Evolutionary conservation across 2,113 vertebrate genomes (phyloP), one percentile per base, ranked within the genome.

Genomic region (Malurus elegans): DNA sequence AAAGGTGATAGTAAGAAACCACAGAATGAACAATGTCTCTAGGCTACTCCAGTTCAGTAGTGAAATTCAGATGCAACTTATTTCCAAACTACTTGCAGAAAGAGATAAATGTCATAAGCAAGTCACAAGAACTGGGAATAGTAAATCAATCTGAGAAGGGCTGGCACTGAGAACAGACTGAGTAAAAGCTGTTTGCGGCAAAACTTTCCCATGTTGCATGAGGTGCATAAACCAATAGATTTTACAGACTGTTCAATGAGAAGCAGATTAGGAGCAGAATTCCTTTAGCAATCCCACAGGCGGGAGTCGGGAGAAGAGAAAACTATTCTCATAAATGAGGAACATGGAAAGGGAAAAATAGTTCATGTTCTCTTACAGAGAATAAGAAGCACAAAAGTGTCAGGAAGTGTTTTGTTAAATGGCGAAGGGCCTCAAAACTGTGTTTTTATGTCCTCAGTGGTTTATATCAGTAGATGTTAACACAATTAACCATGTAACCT

Each of bases 261-360:
- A 95, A 95, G 83, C 75, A 97, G 92, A 95, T 88, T 92, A 93
- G 79, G 31, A 92, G 26, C 23, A 90, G 47, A 93, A 93, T 91
- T 90, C 56, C 26, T 88, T 92, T 25, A 92, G 51, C 24, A 80
- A 61, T 73, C 67, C 86, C 67, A 66, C 51, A 92, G 64, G 32
- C 34, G 0, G 44, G 45, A 93, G 36, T 20, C 15, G 45, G 32
- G 24, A 75, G 53, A 66, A 85, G 71, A 76, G 20, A 92, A 96
- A 93, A 69, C 28, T 88, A 19, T 93, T 92, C 62, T 87, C 40
- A 45, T 82, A 83, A 86, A 90, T 70, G 29, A 90, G 71, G 42
- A 90, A 76, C 31, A 20, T 9, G 40, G 78, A 82, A 75, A 75
- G 64, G 45, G 58, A 73, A 61, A 69, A 75, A 50, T 6, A 69